Conservation (phyloP, 2,113 vertebrate species). For the Tenebrosternarchus preto region DNA sequence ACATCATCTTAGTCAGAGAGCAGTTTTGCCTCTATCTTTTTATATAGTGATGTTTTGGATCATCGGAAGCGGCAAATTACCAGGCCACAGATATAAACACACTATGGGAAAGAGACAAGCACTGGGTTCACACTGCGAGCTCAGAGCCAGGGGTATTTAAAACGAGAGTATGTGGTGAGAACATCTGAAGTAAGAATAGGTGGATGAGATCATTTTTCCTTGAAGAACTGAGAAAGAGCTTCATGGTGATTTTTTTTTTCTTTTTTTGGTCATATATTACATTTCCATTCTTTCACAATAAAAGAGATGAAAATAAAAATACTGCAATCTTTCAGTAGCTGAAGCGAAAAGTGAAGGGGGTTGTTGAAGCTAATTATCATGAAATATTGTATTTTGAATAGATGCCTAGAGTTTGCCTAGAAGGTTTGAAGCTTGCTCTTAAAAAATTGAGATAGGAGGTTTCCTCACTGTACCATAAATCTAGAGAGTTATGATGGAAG, state of each 20-base stretch:
- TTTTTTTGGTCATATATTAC: background rate
- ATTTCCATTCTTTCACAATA: background rate
- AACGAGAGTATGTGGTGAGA: slow-evolving; percentile 9
- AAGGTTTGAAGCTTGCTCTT: background rate
- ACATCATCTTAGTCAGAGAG: slow-evolving; percentile 10
- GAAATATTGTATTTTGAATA: background rate
- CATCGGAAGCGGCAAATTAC: slow-evolving; percentile 34
- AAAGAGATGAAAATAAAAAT: background rate
- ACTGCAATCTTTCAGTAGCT: background rate
- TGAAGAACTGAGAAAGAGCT: no score
- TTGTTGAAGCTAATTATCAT: background rate
- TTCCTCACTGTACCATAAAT: background rate
- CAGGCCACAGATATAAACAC: slow-evolving; percentile 41
- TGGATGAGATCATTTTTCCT: background rate
- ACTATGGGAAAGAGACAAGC: slow-evolving; percentile 46
- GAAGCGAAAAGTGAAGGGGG: background rate
- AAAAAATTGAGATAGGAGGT: background rate
- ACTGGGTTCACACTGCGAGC: slow-evolving; percentile 43
- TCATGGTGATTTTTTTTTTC: background rate
- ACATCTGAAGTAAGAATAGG: slow-evolving; percentile 28
- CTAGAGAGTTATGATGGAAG: background rate
- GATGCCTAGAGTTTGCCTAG: slow-evolving; percentile 5
- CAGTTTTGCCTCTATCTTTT: background rate
- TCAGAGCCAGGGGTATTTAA: slow-evolving; percentile 31
- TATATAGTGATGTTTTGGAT: slow-evolving; percentile 10